phyloP scores from a whole-genome alignment of 2,113 vertebrate species.

The Pachyramphus minor region DNA sequence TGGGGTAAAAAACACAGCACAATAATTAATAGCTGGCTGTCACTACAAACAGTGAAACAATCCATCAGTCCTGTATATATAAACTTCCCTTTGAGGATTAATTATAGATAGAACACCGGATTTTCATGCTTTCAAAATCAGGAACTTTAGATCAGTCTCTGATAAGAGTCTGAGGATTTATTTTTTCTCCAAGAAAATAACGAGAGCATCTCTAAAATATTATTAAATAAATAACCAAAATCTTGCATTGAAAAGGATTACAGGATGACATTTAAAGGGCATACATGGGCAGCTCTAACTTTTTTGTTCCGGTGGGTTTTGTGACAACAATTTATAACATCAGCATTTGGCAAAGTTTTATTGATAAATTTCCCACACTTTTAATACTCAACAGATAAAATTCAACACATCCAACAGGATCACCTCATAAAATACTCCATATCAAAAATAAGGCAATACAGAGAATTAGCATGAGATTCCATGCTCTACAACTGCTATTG shows the following conservation, averaged over 20 bases:
- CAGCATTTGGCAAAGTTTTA: not conserved
- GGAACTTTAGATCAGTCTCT: not conserved
- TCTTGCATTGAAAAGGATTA: not conserved
- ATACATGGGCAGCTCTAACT: not conserved
- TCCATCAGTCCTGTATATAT: not conserved
- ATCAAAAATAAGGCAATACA: not conserved
- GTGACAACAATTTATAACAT: not conserved
- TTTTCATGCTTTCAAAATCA: not conserved
- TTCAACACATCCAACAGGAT: not conserved
- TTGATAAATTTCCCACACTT: not conserved
- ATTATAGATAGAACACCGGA: not conserved
- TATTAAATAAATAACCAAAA: not conserved
- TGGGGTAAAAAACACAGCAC: not conserved
- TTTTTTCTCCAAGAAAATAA: not conserved
- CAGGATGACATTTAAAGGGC: not conserved
- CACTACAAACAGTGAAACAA: not conserved
- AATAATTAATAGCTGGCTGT: not conserved
- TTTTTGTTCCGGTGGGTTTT: not conserved
- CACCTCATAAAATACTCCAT: not conserved
- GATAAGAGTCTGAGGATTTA: not conserved
- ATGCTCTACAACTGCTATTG: slow-evolving; percentile 3
- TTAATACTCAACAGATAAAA: not conserved
- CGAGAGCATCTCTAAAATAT: not conserved
- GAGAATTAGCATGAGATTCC: not conserved
- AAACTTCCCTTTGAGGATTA: slow-evolving; percentile 19